phyloP scores from a whole-genome alignment of 2,113 vertebrate species.

The Syngnathus scovelli region DNA sequence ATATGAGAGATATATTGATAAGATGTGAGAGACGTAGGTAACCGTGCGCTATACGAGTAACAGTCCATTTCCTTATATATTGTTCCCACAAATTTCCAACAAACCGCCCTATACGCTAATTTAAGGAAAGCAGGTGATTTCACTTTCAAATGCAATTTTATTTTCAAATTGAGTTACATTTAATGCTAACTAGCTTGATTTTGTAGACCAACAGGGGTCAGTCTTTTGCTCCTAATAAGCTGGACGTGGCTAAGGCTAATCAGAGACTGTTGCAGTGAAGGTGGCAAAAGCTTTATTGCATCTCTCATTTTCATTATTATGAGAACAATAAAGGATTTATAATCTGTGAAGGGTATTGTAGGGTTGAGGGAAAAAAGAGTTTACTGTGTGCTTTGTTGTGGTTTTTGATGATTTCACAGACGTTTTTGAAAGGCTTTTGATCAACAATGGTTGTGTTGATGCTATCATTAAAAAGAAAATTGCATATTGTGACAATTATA shows the following conservation, averaged over 20 bases:
- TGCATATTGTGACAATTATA: slow-evolving; percentile 59
- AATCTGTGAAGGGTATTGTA: not conserved
- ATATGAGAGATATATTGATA: no score
- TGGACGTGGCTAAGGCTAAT: not conserved
- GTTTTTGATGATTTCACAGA: not conserved
- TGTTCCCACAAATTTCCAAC: not conserved
- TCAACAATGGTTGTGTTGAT: not conserved
- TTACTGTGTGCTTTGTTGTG: not conserved
- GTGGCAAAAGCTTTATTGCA: not conserved
- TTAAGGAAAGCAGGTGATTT: not conserved
- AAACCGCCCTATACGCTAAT: not conserved
- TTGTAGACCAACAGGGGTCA: slow-evolving; percentile 63
- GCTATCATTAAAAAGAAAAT: not conserved
- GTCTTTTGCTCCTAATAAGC: slow-evolving; percentile 45
- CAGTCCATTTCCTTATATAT: not conserved
- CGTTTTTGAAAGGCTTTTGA: no score
- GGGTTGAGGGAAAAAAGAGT: no score
- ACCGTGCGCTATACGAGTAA: no score
- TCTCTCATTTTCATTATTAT: not conserved
- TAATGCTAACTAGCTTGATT: not conserved
- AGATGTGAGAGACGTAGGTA: not conserved
- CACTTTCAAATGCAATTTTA: not conserved
- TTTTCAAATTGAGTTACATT: not conserved
- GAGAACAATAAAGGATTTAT: not conserved
- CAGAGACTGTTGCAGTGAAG: slow-evolving; percentile 3